Evolutionary conservation across 2,113 vertebrate species (phyloP), one percentile per base, ranked within the genome.

Genomic region (Pogonocichla stellata): DNA sequence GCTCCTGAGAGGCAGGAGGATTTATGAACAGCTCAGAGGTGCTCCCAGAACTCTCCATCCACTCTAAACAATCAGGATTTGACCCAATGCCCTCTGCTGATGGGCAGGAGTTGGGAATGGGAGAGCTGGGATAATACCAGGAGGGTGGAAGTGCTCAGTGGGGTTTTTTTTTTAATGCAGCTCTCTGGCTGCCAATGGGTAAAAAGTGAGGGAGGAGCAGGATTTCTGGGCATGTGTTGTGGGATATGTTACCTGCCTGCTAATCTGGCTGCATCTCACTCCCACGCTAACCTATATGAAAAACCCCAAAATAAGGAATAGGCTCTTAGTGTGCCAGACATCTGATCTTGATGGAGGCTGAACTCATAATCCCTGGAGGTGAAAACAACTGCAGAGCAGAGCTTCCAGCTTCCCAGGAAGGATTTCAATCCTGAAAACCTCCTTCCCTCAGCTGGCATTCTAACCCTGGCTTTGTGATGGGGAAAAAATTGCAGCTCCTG

Each of bases 241-340:
- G 75, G 75, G 91, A 23, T 42, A 29, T 83, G 95, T 31, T 95
- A 95, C 93, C 94, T 95, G 93, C 93, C 64, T 86, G 95, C 70
- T 81, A 43, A 89, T 82, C 91, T 47, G 78, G 45, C 93, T 95
- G 90, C 75, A 56, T 47, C 93, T 53, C 91, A 15, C 96, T 93
- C 92, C 90, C 67, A 92, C 72, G 9, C 88, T 93, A 96, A 94
- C 88, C 94, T 78, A 78, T 3, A 84, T 86, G 90, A 84, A 88
- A 77, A 84, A 36, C 15, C 75, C 88, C 80, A 43, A 95, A 96
- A 93, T 71, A 90, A 93, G 72, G 79, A 56, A 16, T 3, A 23
- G 79, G 82, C 56, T 92, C 75, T 64, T 19, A 64, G 94, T 74
- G 94, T 74, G 82, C 82, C 92, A 97, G 93, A 86, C 90, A 71